Evolutionary conservation across 1,140 invertebrate species (phyloP).

Genomic region (Ptiloglossa arizonensis): DNA sequence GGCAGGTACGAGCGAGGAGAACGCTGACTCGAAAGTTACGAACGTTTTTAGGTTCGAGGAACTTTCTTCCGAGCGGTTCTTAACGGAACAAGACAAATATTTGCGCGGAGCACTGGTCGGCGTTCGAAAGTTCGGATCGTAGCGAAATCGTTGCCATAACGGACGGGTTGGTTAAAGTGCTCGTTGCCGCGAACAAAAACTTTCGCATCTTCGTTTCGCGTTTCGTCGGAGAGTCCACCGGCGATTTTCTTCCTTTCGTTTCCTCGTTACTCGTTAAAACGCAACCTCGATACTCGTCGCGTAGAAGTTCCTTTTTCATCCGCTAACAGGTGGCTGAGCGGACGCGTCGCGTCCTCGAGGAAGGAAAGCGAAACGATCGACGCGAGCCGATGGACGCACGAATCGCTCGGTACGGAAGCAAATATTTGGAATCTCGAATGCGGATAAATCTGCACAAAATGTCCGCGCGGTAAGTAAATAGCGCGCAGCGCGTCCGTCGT

Average conservation of each 20-base stretch:
- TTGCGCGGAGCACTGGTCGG: neutral
- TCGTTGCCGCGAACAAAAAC: too few relatives aligned
- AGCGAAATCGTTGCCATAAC: slow-evolving; percentile 1
- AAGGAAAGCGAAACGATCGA: neutral
- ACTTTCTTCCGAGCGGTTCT: neutral
- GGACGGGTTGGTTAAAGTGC: neutral
- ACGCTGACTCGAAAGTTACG: neutral
- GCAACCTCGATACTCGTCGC: neutral
- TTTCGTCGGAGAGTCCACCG: neutral
- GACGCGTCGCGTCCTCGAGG: neutral
- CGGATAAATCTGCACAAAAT: slow-evolving; percentile 2
- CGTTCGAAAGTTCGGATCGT: slow-evolving; percentile 1
- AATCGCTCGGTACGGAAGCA: neutral
- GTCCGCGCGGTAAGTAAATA: slow-evolving; percentile 14
- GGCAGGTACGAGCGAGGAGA: neutral
- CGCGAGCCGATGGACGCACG: neutral
- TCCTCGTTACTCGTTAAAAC: slow-evolving; percentile 3
- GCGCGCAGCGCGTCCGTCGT: neutral
- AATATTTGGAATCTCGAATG: neutral
- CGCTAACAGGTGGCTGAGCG: too few relatives aligned
- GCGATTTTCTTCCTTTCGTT: neutral
- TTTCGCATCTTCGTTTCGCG: slow-evolving; percentile 4
- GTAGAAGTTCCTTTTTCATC: neutral
- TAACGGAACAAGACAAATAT: slow-evolving; percentile 42
- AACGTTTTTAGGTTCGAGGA: neutral